These are phyloP conservation scores for Microcebus murinus DNA, from an alignment of 2,113 vertebrate genomes.

Conservation along the genomic window DNA sequence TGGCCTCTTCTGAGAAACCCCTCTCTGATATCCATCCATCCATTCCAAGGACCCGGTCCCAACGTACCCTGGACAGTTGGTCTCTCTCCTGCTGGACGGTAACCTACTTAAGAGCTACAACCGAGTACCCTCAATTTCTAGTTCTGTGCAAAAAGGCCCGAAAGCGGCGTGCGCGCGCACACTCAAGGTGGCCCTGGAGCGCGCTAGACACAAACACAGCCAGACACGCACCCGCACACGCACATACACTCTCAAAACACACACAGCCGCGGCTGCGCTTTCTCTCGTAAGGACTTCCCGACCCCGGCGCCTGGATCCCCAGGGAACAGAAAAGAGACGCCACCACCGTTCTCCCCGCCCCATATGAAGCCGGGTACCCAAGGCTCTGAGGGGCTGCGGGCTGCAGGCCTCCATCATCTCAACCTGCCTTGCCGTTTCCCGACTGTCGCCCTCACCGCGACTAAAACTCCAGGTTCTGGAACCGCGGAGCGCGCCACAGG, in stretches of 20 bases:
- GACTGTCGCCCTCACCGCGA: not conserved
- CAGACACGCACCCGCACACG: not conserved
- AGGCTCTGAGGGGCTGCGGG: not conserved
- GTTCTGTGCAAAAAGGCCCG: not conserved
- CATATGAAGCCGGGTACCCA: not conserved
- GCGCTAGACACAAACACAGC: not conserved
- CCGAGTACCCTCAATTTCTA: not conserved
- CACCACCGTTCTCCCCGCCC: not conserved
- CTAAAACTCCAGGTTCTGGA: conserved; percentile 22
- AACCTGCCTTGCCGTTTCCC: conserved; percentile 56
- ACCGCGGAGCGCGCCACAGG: not conserved
- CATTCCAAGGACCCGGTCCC: not conserved
- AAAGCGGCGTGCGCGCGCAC: not conserved
- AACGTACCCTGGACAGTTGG: accelerated
- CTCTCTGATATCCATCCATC: not conserved
- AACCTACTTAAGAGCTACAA: not conserved
- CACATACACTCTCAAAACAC: not conserved
- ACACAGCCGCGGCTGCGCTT: accelerated
- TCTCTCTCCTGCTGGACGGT: not conserved
- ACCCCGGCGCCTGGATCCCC: not conserved
- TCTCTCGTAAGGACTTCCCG: accelerated
- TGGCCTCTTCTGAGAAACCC: not conserved
- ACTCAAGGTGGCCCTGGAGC: too few species aligned
- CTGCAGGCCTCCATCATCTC: not conserved
- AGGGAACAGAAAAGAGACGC: not conserved